Conservation (phyloP, 2,113 vertebrate genomes). For the Coptodon bakossiorum region DNA sequence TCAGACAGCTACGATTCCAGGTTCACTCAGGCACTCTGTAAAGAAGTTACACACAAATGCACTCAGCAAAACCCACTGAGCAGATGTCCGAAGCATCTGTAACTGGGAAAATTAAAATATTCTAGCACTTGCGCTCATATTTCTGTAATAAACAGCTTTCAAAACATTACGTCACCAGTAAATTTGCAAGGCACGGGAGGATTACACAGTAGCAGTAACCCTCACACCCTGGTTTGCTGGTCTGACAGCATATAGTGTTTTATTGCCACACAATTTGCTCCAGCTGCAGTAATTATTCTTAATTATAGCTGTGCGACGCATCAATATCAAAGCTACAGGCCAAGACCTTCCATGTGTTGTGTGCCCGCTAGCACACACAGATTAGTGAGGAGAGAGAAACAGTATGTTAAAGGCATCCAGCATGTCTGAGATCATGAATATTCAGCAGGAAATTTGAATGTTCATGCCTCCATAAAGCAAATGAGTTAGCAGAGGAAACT, state of each 20-base stretch:
- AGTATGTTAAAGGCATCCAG: neutral
- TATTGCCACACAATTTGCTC: slow-evolving; percentile 14
- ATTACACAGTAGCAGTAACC: neutral
- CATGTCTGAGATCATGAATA: slow-evolving; percentile 27
- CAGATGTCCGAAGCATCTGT: slow-evolving; percentile 17
- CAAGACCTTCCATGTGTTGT: neutral
- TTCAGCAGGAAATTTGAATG: slow-evolving; percentile 23
- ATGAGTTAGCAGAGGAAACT: neutral
- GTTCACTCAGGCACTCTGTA: neutral
- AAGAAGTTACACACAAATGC: neutral
- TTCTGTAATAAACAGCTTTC: neutral
- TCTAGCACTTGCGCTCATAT: neutral
- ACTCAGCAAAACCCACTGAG: neutral
- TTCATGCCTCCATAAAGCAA: slow-evolving; percentile 1
- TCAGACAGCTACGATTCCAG: neutral
- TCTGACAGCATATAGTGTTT: slow-evolving; percentile 1
- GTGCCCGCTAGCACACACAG: neutral
- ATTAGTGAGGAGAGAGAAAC: neutral
- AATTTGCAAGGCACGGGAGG: neutral
- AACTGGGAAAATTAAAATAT: neutral
- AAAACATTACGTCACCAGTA: neutral
- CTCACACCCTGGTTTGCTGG: neutral
- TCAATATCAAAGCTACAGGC: slow-evolving; percentile 17
- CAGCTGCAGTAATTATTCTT: slow-evolving; percentile 42
- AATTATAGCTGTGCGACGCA: slow-evolving; percentile 39